Conservation (phyloP, 2,888 invertebrate genomes). For the Galeopsomyia nigrocyanea region DNA sequence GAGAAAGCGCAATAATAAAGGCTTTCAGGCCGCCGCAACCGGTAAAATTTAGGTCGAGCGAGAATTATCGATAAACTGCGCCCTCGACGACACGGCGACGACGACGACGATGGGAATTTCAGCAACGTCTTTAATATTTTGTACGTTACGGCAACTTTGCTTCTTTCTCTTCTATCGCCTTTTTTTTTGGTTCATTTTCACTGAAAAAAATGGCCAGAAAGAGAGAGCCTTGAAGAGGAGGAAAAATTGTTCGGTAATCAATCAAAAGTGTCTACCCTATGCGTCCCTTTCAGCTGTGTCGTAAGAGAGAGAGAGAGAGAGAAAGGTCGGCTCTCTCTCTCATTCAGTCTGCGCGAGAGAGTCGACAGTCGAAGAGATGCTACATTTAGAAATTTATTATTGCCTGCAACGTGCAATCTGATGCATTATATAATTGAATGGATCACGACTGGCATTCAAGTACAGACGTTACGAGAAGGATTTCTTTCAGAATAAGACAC, state of each 20-base stretch:
- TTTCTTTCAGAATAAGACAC: too few relatives aligned
- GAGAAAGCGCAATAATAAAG: slow-evolving; percentile 14
- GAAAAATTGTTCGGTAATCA: slow-evolving; percentile 25
- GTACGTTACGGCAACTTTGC: background rate
- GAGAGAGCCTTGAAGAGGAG: background rate
- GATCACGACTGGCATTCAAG: too few relatives aligned
- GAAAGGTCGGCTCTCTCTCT: slow-evolving; percentile 1
- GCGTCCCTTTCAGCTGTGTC: background rate
- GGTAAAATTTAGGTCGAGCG: slow-evolving; percentile 39
- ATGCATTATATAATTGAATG: slow-evolving; percentile 5
- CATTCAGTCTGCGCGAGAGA: background rate
- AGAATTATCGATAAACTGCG: slow-evolving; percentile 37
- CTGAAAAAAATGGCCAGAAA: background rate
- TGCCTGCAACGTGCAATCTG: slow-evolving; percentile 22
- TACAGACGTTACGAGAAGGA: too few relatives aligned
- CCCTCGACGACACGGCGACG: background rate
- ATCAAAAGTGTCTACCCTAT: background rate
- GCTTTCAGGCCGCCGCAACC: slow-evolving; percentile 5
- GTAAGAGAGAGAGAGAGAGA: too few relatives aligned
- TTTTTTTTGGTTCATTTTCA: background rate
- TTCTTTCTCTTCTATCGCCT: background rate
- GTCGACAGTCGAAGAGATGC: background rate
- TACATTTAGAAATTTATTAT: slow-evolving; percentile 9
- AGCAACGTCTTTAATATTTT: slow-evolving; percentile 12
- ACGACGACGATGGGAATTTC: slow-evolving; percentile 5